phyloP scores from a whole-genome alignment of 2,797 vertebrate genomes.

The Galago senegalensis region DNA sequence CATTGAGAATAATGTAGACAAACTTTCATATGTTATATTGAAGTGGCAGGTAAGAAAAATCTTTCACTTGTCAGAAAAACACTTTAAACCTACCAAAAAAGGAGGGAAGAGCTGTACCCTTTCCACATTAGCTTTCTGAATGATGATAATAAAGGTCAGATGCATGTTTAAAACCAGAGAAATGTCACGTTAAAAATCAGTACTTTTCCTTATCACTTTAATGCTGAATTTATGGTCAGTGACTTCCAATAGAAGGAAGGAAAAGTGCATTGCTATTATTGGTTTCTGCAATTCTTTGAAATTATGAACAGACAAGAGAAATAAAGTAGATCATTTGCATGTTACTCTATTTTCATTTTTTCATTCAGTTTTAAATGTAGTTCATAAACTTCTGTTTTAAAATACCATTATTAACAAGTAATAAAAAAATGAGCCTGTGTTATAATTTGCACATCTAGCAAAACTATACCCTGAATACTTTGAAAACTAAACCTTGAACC shows the following conservation, averaged over 20 bases:
- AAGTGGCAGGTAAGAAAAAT: neutral
- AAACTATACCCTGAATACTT: neutral
- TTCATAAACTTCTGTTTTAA: neutral
- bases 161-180: neutral
- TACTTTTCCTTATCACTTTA: conserved; percentile 89
- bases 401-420: neutral
- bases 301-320: neutral
- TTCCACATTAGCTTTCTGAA: neutral
- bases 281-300: neutral
- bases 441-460: neutral
- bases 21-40: neutral
- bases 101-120: neutral
- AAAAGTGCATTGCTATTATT: neutral
- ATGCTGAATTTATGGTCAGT: conserved; percentile 90
- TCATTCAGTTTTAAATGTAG: neutral
- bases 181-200: conserved; percentile 66
- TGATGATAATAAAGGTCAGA: neutral
- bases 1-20: neutral
- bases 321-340: neutral
- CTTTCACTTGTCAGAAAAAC: neutral
- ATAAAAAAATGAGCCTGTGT: neutral
- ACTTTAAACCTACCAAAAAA: neutral
- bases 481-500: conserved; percentile 90
- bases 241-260: neutral
- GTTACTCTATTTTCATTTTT: neutral